A percentile compares a stretch with the other conserved stretches of the same genome.
phyloP scores from a whole-genome alignment of 1,140 invertebrate genomes.

The Lepeophtheirus salmonis region DNA sequence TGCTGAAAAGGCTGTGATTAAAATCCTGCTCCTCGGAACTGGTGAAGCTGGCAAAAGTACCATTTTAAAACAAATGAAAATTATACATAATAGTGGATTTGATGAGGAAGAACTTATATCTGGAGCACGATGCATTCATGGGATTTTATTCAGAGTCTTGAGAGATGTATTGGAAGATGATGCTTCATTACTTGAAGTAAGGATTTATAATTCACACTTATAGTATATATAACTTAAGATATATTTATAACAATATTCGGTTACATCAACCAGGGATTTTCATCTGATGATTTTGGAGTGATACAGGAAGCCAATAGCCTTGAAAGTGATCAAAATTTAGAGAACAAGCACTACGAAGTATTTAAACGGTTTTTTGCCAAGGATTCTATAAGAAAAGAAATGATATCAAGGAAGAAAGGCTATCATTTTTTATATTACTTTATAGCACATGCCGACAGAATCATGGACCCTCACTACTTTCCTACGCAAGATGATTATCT shows the following conservation, averaged over 20 bases:
- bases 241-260: too few species aligned
- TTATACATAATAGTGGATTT: slow-evolving; percentile 49
- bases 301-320: too few species aligned
- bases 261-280: too few species aligned
- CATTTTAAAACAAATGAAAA: slow-evolving; percentile 64
- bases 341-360: too few species aligned
- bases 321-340: too few species aligned
- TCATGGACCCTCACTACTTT: slow-evolving; percentile 1
- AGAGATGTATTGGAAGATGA: too few species aligned
- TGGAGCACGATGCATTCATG: neutral
- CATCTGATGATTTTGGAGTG: too few species aligned
- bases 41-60: slow-evolving; percentile 46
- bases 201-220: too few species aligned
- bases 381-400: too few species aligned
- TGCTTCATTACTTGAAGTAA: too few species aligned
- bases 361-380: too few species aligned
- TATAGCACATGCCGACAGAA: neutral
- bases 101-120: slow-evolving; percentile 31
- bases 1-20: slow-evolving; percentile 17
- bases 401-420: neutral
- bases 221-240: too few species aligned
- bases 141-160: neutral
- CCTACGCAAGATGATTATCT: neutral
- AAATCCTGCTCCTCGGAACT: slow-evolving; percentile 26
- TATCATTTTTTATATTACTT: neutral